A percentile compares a stretch with the other conserved stretches of the same genome.
Evolutionary conservation across 2,797 vertebrate species (phyloP).

Genomic region (Lagorchestes hirsutus): DNA sequence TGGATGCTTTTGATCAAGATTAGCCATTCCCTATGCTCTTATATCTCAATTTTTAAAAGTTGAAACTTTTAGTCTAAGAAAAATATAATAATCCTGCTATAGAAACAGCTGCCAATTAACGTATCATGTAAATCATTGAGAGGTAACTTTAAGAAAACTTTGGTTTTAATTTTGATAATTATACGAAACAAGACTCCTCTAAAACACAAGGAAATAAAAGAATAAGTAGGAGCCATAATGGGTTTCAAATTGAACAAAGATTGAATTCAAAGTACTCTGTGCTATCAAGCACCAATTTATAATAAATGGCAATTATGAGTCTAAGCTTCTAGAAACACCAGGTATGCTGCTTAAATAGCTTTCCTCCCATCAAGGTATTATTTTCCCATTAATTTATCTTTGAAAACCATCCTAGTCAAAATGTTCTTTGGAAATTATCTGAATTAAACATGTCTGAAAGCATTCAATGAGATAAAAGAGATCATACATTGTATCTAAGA

Average conservation of each 20-base stretch:
- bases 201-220: background rate
- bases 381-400: constrained; percentile 53
- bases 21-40: background rate
- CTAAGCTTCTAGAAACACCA: constrained; percentile 12
- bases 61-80: constrained; percentile 8
- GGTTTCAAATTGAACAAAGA: background rate
- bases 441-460: constrained; percentile 56
- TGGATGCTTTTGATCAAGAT: background rate
- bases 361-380: constrained; percentile 29
- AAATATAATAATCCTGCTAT: background rate
- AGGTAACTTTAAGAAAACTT: background rate
- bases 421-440: constrained; percentile 53
- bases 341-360: background rate
- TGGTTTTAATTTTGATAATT: constrained; percentile 15
- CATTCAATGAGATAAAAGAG: background rate
- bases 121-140: background rate
- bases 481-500: constrained; percentile 23
- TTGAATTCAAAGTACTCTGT: constrained; percentile 8
- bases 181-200: background rate
- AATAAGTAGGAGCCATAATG: background rate
- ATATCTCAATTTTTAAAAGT: background rate
- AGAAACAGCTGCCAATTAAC: background rate
- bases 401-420: constrained; percentile 37
- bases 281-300: constrained; percentile 28
- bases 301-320: constrained; percentile 32